These are phyloP conservation scores for Xanthia togata DNA, from an alignment of 2,888 invertebrate species.

Conservation along the genomic window DNA sequence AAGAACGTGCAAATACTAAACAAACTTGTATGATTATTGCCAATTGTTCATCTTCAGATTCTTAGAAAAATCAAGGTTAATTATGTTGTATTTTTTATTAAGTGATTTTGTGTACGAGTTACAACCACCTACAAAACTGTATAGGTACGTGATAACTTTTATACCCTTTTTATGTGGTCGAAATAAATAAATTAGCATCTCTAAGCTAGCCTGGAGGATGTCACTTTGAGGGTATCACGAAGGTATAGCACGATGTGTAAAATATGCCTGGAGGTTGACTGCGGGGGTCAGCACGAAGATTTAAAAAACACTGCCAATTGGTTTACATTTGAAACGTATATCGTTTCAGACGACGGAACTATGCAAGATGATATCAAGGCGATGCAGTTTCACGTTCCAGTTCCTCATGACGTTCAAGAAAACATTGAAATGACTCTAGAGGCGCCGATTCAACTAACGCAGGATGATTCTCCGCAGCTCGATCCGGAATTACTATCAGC, in stretches of 20 bases:
- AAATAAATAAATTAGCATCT: background rate
- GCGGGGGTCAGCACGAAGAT: background rate
- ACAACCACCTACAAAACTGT: background rate
- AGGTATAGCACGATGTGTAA: background rate
- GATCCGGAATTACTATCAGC: background rate
- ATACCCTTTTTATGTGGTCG: background rate
- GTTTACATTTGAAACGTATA: background rate
- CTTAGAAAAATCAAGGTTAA: background rate
- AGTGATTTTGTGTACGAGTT: background rate
- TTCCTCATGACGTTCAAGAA: background rate
- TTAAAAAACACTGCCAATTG: background rate
- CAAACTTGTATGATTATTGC: background rate
- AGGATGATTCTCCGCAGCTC: background rate
- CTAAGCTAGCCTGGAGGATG: background rate
- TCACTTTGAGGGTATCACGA: background rate
- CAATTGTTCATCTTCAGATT: background rate
- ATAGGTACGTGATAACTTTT: background rate
- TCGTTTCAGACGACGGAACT: background rate
- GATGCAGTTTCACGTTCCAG: background rate
- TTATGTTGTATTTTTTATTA: background rate
- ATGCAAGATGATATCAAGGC: background rate
- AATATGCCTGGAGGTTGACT: background rate
- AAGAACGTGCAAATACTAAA: background rate
- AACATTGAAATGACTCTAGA: background rate
- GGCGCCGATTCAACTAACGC: background rate